Evolutionary conservation across 2,888 invertebrate species (phyloP), one percentile per base, ranked within the genome.

Genomic region (Mamestra brassicae): DNA sequence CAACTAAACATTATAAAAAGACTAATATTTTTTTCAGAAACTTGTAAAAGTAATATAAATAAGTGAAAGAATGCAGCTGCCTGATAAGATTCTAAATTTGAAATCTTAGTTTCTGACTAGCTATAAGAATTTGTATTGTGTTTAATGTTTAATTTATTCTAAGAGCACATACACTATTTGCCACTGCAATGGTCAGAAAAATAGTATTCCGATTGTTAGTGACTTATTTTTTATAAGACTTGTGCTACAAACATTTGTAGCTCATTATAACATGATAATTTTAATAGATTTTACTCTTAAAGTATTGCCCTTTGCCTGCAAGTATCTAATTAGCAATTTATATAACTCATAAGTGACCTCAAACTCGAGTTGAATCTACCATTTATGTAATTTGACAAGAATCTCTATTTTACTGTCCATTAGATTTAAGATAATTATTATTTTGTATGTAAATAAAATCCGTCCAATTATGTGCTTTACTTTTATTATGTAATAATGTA

Each of bases 401-500:
- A 78, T 78, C 62, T 78, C 66, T 13, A 5, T 67, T 66, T 55
- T 13, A 17, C 7, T 60, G 36, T 52, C 42, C 4, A 66, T 61
- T 36, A 58, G 34, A 26, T 64, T 52, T 74, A 52, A 26, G 57
- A 17, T 55, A 15, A 26, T 47, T 47, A 34, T 50, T 36, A 13
- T 15, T 55, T 64, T 70, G 36, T 71, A 50, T 52, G n/a, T 79
- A 78, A 36, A 65, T 47, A 62, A 60, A 63, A 64, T 80, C 80
- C 79, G 75, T 80, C 79, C 79, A 80, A 75, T 71, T 58, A 67
- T 17, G 58, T 67, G 58, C 17, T 80, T 62, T 70, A 58, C 10
- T 55, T 50, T 71, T 55, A 36, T 4, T 26, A 36, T 15, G 26
- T 26, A 47, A 3, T 54, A 50, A 34, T 62, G 26, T 62, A 55